These are phyloP conservation scores for Mus spretus DNA, from an alignment of 2,797 vertebrate species.

Conservation along the genomic window DNA sequence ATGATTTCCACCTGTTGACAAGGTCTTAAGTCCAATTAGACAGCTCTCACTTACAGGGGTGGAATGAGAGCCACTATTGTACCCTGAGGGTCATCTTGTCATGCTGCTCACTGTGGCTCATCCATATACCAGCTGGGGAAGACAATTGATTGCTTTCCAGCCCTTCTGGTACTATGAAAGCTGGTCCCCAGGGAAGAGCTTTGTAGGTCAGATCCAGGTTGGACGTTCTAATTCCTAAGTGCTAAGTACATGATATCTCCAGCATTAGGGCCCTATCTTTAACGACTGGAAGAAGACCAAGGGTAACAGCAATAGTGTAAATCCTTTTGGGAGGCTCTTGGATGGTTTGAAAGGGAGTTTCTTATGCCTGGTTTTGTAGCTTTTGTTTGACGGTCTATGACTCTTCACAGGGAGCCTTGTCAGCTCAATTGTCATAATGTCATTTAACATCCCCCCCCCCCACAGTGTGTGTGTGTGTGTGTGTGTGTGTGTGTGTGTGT, in stretches of 20 bases:
- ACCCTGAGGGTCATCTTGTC: not conserved
- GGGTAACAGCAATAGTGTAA: not conserved
- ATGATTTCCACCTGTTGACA: not conserved
- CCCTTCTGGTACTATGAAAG: not conserved
- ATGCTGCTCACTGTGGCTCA: not conserved
- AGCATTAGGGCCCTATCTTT: not conserved
- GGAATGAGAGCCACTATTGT: not conserved
- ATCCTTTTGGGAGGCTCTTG: not conserved
- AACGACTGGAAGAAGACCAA: not conserved
- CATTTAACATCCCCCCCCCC: not conserved
- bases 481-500: conserved; percentile 15
- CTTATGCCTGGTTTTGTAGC: not conserved
- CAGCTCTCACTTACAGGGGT: not conserved
- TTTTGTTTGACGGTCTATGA: not conserved
- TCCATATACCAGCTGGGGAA: not conserved
- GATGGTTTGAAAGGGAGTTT: not conserved
- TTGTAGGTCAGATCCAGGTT: not conserved
- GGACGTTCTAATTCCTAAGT: not conserved
- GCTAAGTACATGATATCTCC: not conserved
- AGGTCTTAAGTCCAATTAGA: not conserved
- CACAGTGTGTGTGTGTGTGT: not conserved
- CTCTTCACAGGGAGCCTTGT: not conserved
- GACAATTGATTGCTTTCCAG: not conserved
- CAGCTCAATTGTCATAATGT: not conserved
- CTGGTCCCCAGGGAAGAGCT: not conserved